A percentile compares a stretch with the other conserved stretches of the same genome.
Conservation (phyloP, 1,140 invertebrate species). For the Brachionus asplanchnoidis region DNA sequence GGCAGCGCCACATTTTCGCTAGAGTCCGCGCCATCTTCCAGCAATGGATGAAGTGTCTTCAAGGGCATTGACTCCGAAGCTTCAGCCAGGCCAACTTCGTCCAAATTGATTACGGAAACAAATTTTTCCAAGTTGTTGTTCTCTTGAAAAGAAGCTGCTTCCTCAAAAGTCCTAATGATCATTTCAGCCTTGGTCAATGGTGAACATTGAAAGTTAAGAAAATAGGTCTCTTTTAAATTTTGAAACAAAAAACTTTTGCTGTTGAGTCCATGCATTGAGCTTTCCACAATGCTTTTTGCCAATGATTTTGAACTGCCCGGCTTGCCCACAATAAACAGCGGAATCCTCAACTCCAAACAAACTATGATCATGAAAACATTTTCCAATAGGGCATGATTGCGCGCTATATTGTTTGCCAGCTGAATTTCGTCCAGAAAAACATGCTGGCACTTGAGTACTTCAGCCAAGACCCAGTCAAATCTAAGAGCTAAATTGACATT, state of each 20-base stretch:
- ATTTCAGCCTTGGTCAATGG: conserved; percentile 50
- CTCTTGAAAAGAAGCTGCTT: conserved; percentile 49
- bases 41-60: conserved; percentile 47
- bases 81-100: conserved; percentile 53
- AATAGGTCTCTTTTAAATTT: conserved; percentile 46
- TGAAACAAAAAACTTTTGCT: conserved; percentile 46
- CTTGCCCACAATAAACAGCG: conserved; percentile 52
- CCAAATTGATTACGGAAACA: conserved; percentile 51
- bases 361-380: conserved; percentile 53
- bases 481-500: conserved; percentile 41
- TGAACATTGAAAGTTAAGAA: conserved; percentile 52
- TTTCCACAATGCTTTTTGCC: conserved; percentile 49
- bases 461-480: not conserved
- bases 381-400: conserved; percentile 51
- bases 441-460: conserved; percentile 47
- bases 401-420: conserved; percentile 49
- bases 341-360: conserved; percentile 49
- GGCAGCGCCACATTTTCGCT: not conserved
- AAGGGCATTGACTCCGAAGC: conserved; percentile 50
- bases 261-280: conserved; percentile 49
- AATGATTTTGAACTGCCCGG: conserved; percentile 54
- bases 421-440: conserved; percentile 48
- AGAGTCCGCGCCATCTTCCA: conserved; percentile 45
- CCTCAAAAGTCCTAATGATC: conserved; percentile 49
- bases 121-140: conserved; percentile 48